A percentile compares a stretch with the other conserved stretches of the same genome.
Evolutionary conservation across 1,140 invertebrate species (phyloP).

Genomic region (Parapsyche elsis): DNA sequence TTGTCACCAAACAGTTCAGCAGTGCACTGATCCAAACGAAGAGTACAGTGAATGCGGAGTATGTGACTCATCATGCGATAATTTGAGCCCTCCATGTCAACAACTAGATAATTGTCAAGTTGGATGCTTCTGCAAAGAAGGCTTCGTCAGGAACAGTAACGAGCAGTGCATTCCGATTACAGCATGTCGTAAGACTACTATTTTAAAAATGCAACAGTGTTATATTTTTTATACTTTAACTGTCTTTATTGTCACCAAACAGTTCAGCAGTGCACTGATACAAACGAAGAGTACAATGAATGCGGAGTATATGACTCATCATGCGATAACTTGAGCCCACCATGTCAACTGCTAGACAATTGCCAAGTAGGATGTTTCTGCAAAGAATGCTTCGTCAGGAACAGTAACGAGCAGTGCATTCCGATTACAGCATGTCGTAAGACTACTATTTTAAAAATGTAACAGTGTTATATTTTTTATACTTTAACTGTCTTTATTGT

Average conservation of each 20-base stretch:
- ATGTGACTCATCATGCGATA: slow-evolving; percentile 27
- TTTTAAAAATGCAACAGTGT: background rate
- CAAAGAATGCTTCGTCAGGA: background rate
- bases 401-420: slow-evolving; percentile 1
- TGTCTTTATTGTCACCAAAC: background rate
- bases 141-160: slow-evolving; percentile 18
- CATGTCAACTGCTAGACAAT: background rate
- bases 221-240: background rate
- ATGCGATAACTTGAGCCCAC: background rate
- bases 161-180: background rate
- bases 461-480: background rate
- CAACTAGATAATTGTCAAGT: slow-evolving; percentile 14
- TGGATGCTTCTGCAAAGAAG: slow-evolving; percentile 46
- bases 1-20: background rate
- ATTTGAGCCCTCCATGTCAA: slow-evolving; percentile 3
- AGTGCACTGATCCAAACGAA: slow-evolving; percentile 29
- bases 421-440: background rate
- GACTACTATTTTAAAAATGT: background rate
- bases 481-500: background rate
- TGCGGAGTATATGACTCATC: slow-evolving; percentile 14
- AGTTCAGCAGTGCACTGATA: background rate
- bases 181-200: background rate
- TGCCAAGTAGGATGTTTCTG: slow-evolving; percentile 14
- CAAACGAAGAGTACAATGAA: slow-evolving; percentile 1
- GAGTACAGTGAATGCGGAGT: slow-evolving; percentile 31